Evolutionary conservation across 2,888 invertebrate species (phyloP).

Genomic region (Trissolcus japonicus): DNA sequence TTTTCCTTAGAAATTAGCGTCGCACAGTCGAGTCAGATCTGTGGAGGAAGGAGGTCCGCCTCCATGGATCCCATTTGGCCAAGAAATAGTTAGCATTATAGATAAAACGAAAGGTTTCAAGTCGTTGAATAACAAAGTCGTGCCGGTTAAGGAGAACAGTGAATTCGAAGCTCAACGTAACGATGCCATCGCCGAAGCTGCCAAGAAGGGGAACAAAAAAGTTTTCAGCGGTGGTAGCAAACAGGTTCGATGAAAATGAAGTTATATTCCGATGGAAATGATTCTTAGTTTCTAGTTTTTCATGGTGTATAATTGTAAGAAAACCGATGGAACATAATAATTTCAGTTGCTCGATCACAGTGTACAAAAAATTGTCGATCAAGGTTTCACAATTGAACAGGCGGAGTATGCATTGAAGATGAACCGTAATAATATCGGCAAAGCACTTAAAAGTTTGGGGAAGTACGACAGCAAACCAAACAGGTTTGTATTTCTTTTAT

Average conservation of each 20-base stretch:
- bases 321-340: neutral
- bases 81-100: conserved; percentile 81
- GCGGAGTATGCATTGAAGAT: conserved; percentile 85
- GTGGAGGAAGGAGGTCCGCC: conserved; percentile 88
- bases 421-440: conserved; percentile 85
- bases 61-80: conserved; percentile 94
- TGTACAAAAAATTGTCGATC: conserved; percentile 87
- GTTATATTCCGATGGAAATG: too few relatives aligned
- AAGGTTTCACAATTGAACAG: conserved; percentile 86
- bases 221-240: conserved; percentile 79
- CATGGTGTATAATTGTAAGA: neutral
- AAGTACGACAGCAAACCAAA: conserved; percentile 71
- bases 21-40: conserved; percentile 77
- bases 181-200: conserved; percentile 92
- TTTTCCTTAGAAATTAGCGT: conserved; percentile 70
- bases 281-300: too few relatives aligned
- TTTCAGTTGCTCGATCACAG: conserved; percentile 83
- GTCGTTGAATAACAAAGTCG: conserved; percentile 82
- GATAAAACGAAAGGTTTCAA: conserved; percentile 84
- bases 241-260: conserved; percentile 63
- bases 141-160: conserved; percentile 82
- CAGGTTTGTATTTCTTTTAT: conserved; percentile 54
- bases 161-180: conserved; percentile 94
- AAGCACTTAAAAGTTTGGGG: conserved; percentile 83
- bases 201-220: conserved; percentile 80